Percentiles rank a stretch among this genome's conserved stretches.
Conservation (phyloP, 2,888 invertebrate species). For the Drosophila greeni region DNA sequence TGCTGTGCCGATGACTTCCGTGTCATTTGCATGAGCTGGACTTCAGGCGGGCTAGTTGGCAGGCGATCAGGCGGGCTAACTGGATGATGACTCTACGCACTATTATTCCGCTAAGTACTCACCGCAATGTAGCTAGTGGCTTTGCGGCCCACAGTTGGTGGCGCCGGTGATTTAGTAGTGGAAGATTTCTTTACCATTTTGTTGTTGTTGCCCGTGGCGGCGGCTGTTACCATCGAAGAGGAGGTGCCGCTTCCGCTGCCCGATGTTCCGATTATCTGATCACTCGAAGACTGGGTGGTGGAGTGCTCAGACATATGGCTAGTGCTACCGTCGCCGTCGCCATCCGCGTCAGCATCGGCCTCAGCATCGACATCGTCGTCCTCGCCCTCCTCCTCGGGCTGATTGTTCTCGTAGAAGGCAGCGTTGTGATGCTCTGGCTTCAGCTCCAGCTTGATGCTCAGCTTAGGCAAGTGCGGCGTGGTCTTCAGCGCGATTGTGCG, state of each 20-base stretch:
- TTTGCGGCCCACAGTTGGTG: slow-evolving; percentile 81
- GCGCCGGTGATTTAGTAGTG: slow-evolving; percentile 77
- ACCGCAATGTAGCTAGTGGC: slow-evolving; percentile 84
- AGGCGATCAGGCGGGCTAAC: slow-evolving; percentile 32
- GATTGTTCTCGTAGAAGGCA: slow-evolving; percentile 74
- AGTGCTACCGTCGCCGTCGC: slow-evolving; percentile 72
- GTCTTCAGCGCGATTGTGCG: slow-evolving; percentile 76
- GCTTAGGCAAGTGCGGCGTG: slow-evolving; percentile 75
- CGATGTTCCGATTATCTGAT: slow-evolving; percentile 31
- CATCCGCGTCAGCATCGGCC: slow-evolving; percentile 59
- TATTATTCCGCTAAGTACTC: slow-evolving; percentile 70
- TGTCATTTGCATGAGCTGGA: slow-evolving; percentile 19
- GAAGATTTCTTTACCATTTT: slow-evolving; percentile 76
- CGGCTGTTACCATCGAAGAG: slow-evolving; percentile 37
- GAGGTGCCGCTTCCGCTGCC: slow-evolving; percentile 18
- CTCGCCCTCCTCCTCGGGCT: slow-evolving; percentile 69
- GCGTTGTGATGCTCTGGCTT: slow-evolving; percentile 77
- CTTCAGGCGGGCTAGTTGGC: slow-evolving; percentile 35
- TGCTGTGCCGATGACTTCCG: slow-evolving; percentile 11
- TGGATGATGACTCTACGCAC: slow-evolving; percentile 59
- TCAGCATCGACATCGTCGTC: slow-evolving; percentile 68
- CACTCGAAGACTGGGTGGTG: slow-evolving; percentile 54
- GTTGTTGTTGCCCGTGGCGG: slow-evolving; percentile 49
- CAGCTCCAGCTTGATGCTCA: slow-evolving; percentile 77
- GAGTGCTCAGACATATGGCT: slow-evolving; percentile 71